Percentiles rank a stretch among this genome's conserved stretches.
Conservation (phyloP, 2,113 vertebrate genomes). For the Poecile atricapillus region DNA sequence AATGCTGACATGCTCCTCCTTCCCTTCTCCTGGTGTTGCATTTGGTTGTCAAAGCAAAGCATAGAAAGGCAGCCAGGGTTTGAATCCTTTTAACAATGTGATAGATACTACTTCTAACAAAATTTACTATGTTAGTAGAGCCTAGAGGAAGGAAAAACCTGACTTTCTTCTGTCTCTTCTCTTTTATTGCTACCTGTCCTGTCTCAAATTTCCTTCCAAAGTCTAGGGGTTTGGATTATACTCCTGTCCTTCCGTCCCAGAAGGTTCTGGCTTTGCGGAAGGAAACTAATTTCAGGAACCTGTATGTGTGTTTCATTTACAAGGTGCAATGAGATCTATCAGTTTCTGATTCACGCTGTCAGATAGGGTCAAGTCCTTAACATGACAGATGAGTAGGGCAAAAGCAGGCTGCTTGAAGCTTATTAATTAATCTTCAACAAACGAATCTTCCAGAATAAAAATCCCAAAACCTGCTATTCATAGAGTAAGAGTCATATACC, state of each 20-base stretch:
- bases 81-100: neutral
- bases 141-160: neutral
- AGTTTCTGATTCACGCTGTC: neutral
- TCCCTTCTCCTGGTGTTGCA: neutral
- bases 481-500: neutral
- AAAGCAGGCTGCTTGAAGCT: neutral
- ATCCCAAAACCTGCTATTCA: neutral
- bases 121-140: neutral
- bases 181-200: neutral
- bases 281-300: neutral
- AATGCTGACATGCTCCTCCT: neutral
- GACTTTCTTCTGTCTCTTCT: neutral
- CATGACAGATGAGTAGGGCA: neutral
- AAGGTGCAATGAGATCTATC: neutral
- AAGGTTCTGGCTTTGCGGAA: neutral
- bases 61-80: neutral
- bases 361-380: neutral
- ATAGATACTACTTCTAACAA: neutral
- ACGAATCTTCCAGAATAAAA: neutral
- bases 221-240: neutral
- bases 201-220: neutral
- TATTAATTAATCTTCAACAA: neutral
- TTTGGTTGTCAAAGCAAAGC: neutral
- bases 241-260: neutral
- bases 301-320: neutral